A percentile compares a stretch with the other conserved stretches of the same genome.
phyloP scores from a whole-genome alignment of 2,113 vertebrate genomes.

The Psittacula cyanocephala region DNA sequence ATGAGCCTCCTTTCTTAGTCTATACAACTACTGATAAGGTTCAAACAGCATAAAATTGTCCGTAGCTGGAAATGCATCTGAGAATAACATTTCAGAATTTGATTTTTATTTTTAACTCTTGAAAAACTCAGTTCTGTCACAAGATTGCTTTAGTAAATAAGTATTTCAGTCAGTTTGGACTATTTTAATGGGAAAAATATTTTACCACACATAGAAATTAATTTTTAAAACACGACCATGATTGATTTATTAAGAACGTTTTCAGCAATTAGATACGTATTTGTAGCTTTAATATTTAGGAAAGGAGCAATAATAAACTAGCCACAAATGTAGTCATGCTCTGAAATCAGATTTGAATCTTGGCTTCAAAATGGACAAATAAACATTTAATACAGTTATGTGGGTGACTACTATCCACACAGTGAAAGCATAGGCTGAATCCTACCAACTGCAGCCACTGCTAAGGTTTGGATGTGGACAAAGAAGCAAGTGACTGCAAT shows the following conservation, averaged over 20 bases:
- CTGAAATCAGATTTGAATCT: background rate
- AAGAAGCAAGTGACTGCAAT: background rate
- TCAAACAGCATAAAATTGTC: background rate
- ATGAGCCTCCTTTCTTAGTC: background rate
- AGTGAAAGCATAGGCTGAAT: background rate
- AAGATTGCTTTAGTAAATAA: background rate
- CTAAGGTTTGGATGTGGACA: background rate
- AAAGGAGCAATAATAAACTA: background rate
- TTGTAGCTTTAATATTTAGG: background rate
- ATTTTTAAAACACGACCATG: background rate
- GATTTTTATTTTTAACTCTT: background rate
- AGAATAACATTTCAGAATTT: background rate
- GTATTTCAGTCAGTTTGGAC: background rate
- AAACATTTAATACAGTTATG: background rate
- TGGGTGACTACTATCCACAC: background rate
- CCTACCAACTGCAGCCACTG: background rate
- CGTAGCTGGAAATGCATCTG: background rate
- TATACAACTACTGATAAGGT: background rate
- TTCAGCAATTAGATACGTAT: background rate
- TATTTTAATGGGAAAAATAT: background rate
- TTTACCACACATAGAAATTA: background rate
- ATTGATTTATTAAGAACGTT: background rate
- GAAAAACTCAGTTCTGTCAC: background rate
- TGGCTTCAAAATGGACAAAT: background rate
- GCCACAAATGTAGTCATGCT: background rate